Conservation (phyloP, 1,140 invertebrate species). For the Magallana gigas region DNA sequence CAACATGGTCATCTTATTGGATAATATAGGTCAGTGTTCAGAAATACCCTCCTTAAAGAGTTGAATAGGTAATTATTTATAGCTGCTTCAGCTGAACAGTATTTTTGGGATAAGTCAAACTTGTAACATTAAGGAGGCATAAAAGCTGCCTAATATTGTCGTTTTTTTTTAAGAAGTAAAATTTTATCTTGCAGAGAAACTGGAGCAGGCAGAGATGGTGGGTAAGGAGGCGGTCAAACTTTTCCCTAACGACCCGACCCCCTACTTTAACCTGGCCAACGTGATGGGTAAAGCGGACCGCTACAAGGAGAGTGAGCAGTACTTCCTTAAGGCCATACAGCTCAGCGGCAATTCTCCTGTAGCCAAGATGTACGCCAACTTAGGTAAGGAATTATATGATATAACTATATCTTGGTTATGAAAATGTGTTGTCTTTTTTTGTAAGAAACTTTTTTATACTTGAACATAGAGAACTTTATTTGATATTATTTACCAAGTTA, state of each 20-base stretch:
- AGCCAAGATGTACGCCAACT: constrained; percentile 89
- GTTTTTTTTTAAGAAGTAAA: no score
- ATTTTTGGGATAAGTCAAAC: no score
- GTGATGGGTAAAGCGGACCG: constrained; percentile 89
- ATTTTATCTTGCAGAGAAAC: constrained; percentile 80
- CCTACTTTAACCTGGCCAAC: constrained; percentile 94
- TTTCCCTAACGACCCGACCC: constrained; percentile 83
- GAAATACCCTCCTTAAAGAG: no score
- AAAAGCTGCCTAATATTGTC: no score
- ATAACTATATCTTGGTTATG: no score
- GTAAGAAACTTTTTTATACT: no score
- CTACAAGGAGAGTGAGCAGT: constrained; percentile 88
- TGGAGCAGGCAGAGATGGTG: constrained; percentile 85
- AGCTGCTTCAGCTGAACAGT: no score
- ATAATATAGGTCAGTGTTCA: constrained; percentile 86
- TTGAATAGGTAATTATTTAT: no score
- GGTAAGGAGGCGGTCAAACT: constrained; percentile 85
- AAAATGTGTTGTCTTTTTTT: no score
- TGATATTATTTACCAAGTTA: no score
- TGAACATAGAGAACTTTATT: no score
- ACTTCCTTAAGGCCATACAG: constrained; percentile 88
- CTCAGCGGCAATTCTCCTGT: constrained; percentile 83
- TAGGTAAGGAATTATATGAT: constrained; percentile 83
- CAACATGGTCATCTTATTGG: constrained; percentile 92
- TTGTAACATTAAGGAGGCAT: no score